Evolutionary conservation across 1,140 invertebrate genomes (phyloP).

Genomic region (Psix sp.): DNA sequence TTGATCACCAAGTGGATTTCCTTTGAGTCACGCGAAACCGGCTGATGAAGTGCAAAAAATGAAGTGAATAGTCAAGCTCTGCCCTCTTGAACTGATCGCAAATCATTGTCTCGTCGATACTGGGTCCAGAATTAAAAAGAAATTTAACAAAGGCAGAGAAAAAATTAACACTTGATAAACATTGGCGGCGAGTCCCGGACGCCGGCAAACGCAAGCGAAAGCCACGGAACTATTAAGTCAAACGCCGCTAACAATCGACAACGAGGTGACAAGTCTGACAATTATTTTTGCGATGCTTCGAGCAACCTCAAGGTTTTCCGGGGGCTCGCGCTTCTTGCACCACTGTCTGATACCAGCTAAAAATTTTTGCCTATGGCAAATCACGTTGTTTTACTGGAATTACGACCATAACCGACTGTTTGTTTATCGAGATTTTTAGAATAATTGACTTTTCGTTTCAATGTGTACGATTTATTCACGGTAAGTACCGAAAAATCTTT

Average conservation of each 20-base stretch:
- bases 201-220: constrained; percentile 62
- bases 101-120: constrained; percentile 44
- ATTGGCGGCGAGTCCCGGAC: constrained; percentile 63
- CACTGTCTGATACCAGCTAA: constrained; percentile 61
- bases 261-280: constrained; percentile 53
- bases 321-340: constrained; percentile 67
- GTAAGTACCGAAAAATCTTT: constrained; percentile 20
- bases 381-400: neutral
- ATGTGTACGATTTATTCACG: neutral
- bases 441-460: neutral
- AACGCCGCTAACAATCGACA: constrained; percentile 50
- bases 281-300: constrained; percentile 68
- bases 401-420: too few species aligned
- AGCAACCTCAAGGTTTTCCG: constrained; percentile 68
- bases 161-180: neutral
- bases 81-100: constrained; percentile 38
- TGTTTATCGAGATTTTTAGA: too few species aligned
- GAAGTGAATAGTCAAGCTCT: constrained; percentile 29
- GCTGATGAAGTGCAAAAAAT: constrained; percentile 38
- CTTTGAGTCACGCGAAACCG: constrained; percentile 3
- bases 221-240: constrained; percentile 39
- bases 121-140: neutral
- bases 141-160: neutral
- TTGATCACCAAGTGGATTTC: constrained; percentile 9
- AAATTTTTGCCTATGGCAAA: constrained; percentile 6